Percentiles rank a stretch among this genome's conserved stretches.
Evolutionary conservation across 2,888 invertebrate species (phyloP).

Genomic region (Andrena fulva): DNA sequence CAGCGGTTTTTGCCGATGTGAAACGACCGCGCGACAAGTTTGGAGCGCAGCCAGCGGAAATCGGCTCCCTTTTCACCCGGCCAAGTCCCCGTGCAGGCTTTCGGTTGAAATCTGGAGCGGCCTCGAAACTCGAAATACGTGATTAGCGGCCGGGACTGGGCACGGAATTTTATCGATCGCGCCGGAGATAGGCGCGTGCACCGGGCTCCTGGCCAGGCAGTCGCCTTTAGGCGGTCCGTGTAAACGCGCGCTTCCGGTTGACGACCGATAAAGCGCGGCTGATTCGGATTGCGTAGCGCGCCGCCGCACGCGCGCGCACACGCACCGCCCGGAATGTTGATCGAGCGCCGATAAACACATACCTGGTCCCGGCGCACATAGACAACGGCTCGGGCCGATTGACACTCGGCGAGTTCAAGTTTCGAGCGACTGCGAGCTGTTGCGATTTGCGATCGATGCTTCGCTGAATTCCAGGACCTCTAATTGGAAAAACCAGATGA

Average conservation of each 20-base stretch:
- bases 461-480: constrained; percentile 31
- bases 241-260: constrained; percentile 75
- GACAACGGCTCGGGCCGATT: constrained; percentile 22
- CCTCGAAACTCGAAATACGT: constrained; percentile 40
- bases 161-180: constrained; percentile 75
- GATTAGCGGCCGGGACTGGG: constrained; percentile 41
- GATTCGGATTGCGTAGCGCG: constrained; percentile 73
- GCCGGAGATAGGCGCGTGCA: constrained; percentile 40
- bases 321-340: constrained; percentile 76
- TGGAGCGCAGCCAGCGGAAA: constrained; percentile 36
- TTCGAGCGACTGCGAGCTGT: constrained; percentile 21
- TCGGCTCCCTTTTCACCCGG: constrained; percentile 17
- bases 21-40: constrained; percentile 20
- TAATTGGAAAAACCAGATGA: background rate
- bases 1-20: constrained; percentile 5
- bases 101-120: constrained; percentile 34
- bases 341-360: constrained; percentile 73
- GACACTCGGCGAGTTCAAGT: constrained; percentile 25
- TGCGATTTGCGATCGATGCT: constrained; percentile 24
- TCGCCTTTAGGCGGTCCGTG: constrained; percentile 59
- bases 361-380: constrained; percentile 47
- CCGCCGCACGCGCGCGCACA: constrained; percentile 68
- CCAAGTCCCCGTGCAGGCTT: background rate
- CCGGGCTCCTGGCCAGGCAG: constrained; percentile 39
- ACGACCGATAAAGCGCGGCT: constrained; percentile 73